Evolutionary conservation across 1,140 invertebrate species (phyloP), one percentile per base, ranked within the genome.

Genomic region (Trypoxylus dichotomus): DNA sequence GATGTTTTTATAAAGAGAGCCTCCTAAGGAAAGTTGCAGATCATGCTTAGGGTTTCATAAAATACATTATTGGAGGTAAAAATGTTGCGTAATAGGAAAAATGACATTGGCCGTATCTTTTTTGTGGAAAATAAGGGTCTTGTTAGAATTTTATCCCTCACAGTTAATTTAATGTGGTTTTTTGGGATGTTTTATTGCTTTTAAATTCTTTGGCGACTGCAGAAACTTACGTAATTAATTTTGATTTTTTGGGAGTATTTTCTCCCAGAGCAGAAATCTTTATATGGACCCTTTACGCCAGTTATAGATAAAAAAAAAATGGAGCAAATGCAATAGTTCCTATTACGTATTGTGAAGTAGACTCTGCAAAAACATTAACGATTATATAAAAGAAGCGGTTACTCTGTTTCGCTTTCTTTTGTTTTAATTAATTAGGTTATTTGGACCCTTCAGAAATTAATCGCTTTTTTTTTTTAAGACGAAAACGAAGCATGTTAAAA

Each of bases 401-500:
- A 54, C 7, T 54, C 47, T 54, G 6, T 54, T 37, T 37, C 32
- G 47, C 60, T 68, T 68, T 68, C 21, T 68, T 68, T 68, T 68
- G 19, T 68, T 68, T 68, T 68, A 27, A 10, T 68, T 77, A 77
- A 63, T 77, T 81, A 82, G 80, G 82, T 78, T 83, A 82, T 82
- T 83, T 83, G 82, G 82, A 83, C 82, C 82, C 82, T 80, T 81
- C 82, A 75, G 71, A 83, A 79, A 81, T 47, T 41, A 24, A 78
- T 42, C 60, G 76, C 76, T 24, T 76, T 19, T 21, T n/a, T 5
- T 58, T 58, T 2, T 0, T 11, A 58, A 1, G 15, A n/a, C 5
- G 6, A 25, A 68, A 25, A 29, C 27, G 47, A 10, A 58, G 15
- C 72, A 32, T 80, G 81, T 82, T 82, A 81, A 82, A 82, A 82